Evolutionary conservation across 1,140 invertebrate genomes (phyloP).

Genomic region (Phymorhynchus buccinoides): DNA sequence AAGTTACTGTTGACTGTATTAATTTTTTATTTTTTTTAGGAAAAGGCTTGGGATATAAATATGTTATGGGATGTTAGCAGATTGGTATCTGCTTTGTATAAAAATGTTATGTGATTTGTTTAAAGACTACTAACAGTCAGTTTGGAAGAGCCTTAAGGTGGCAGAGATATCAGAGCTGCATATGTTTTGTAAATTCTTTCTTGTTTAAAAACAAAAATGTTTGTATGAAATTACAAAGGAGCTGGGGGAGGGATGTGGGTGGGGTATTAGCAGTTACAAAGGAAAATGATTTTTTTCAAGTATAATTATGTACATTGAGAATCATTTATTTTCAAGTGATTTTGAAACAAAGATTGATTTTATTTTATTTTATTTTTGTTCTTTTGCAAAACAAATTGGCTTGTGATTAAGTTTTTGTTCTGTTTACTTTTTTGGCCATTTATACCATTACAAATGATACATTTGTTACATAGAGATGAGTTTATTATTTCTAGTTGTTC

Average conservation of each 20-base stretch:
- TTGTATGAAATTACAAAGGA: too few relatives aligned
- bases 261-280: too few relatives aligned
- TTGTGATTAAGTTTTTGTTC: neutral
- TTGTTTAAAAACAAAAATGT: too few relatives aligned
- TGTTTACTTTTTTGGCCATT: neutral
- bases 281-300: too few relatives aligned
- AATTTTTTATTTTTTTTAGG: neutral
- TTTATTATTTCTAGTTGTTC: neutral
- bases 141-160: too few relatives aligned
- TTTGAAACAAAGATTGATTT: neutral
- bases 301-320: neutral
- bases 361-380: slow-evolving; percentile 29
- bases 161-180: too few relatives aligned
- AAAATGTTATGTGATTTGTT: too few relatives aligned
- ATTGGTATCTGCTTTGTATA: too few relatives aligned
- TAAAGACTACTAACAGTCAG: too few relatives aligned
- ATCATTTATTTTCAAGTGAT: neutral
- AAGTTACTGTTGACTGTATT: neutral
- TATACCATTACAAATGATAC: neutral
- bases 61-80: too few relatives aligned
- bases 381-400: neutral
- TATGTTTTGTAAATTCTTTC: too few relatives aligned
- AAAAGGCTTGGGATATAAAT: neutral
- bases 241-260: too few relatives aligned
- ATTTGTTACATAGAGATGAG: neutral